Base-by-base conservation (phyloP, 2,113 vertebrate genomes). In the Sinocyclocheilus anophthalmus region DNA sequence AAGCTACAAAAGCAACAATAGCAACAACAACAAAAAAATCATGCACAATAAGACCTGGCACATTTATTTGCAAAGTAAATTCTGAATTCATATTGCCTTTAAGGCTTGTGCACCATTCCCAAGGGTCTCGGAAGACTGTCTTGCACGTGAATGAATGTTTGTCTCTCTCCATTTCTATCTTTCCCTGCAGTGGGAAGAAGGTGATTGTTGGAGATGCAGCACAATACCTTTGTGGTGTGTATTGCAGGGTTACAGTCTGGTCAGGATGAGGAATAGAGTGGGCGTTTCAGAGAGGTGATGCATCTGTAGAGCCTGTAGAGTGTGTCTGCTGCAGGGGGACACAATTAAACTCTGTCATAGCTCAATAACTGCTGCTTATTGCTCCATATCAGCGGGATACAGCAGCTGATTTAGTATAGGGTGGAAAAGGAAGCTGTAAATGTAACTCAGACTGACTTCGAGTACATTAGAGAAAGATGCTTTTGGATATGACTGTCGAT, bases 231-330 rank as follows among this genome's bases (percentile, higher is more conserved):
- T 67, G 16, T 67, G 61, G 79, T 81, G 79, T 30, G 61, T 67
- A 81, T 33, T 81, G 61, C 79, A 81, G 61, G 79, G 79, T 81
- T 81, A 67, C 2, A 2, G n/a, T n/a, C 24, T 16, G 42, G 79
- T 81, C 39, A 67, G 61, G 79, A 81, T 81, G 42, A 81, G 61
- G 42, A 67, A 81, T 48, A 48, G n/a, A 67, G 79, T 67, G 79
- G 59, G 61, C 24, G 24, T 81, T 10, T 67, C 22, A 50, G 22
- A 48, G 73, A 76, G 42, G 73, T 76, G n/a, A 76, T 76, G 42
- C 73, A 26, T n/a, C n/a, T 50, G 42, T 76, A 76, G 73, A 69
- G 11, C 2, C n/a, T 69, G 24, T 30, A 33, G 65, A 33, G 65
- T 69, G 65, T 53, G 45, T 48, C 59, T 81, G 42, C 79, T 81